phyloP scores from a whole-genome alignment of 1,140 invertebrate genomes.

The Amyelois transitella region DNA sequence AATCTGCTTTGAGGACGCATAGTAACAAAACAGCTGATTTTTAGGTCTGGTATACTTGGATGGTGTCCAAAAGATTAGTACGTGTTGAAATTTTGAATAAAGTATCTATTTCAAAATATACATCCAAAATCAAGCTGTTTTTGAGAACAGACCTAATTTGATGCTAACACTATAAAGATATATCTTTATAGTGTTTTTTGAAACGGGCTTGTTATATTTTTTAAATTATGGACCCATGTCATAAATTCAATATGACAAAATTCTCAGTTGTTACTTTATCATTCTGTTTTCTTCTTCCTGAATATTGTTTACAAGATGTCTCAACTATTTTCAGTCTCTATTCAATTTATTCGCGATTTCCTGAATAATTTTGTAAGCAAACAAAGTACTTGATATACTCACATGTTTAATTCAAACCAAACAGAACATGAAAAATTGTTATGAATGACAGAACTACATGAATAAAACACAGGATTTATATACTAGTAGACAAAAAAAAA shows the following conservation, averaged over 20 bases:
- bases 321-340: background rate
- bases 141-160: too few relatives aligned
- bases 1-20: slow-evolving; percentile 7
- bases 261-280: background rate
- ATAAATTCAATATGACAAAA: background rate
- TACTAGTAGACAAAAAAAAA: too few relatives aligned
- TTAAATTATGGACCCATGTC: too few relatives aligned
- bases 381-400: background rate
- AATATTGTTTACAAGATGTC: background rate
- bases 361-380: background rate
- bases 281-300: background rate
- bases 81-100: background rate
- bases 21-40: slow-evolving; percentile 27
- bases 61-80: slow-evolving; percentile 11
- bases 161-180: too few relatives aligned
- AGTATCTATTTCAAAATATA: too few relatives aligned
- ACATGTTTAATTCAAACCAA: background rate
- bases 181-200: too few relatives aligned
- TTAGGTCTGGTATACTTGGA: slow-evolving; percentile 17
- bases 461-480: too few relatives aligned
- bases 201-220: too few relatives aligned
- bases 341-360: background rate
- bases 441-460: too few relatives aligned
- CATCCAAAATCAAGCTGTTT: too few relatives aligned
- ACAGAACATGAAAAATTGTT: background rate